These are phyloP conservation scores for Plutella xylostella DNA, from an alignment of 2,888 invertebrate species.

Conservation along the genomic window DNA sequence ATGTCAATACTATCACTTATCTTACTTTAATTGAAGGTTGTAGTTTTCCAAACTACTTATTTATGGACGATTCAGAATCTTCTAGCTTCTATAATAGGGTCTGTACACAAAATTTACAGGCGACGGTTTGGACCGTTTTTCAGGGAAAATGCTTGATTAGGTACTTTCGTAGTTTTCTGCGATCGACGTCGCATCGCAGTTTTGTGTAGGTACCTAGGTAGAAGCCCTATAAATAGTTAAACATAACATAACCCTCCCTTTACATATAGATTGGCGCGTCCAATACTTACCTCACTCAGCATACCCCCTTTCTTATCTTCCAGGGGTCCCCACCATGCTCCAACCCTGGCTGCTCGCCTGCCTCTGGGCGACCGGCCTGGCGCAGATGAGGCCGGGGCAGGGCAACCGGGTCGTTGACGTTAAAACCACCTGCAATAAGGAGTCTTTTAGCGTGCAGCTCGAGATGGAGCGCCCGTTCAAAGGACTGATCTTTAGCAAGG, in stretches of 20 bases:
- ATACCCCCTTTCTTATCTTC: not conserved
- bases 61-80: no score
- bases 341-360: constrained; percentile 32
- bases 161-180: no score
- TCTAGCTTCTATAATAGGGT: no score
- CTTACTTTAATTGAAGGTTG: no score
- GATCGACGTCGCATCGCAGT: no score
- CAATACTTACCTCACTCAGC: not conserved
- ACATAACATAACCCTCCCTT: no score
- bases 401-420: constrained; percentile 70
- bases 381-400: constrained; percentile 29
- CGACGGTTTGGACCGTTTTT: no score
- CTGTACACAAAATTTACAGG: no score
- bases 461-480: constrained; percentile 74
- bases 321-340: constrained; percentile 44
- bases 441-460: constrained; percentile 72
- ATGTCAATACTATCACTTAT: no score
- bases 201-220: not conserved
- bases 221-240: constrained; percentile 8
- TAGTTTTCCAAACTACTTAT: no score
- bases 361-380: constrained; percentile 27
- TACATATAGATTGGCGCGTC: not conserved
- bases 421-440: constrained; percentile 72
- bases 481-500: constrained; percentile 80
- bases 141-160: no score